phyloP scores from a whole-genome alignment of 2,113 vertebrate genomes.

The Anas platyrhynchos region DNA sequence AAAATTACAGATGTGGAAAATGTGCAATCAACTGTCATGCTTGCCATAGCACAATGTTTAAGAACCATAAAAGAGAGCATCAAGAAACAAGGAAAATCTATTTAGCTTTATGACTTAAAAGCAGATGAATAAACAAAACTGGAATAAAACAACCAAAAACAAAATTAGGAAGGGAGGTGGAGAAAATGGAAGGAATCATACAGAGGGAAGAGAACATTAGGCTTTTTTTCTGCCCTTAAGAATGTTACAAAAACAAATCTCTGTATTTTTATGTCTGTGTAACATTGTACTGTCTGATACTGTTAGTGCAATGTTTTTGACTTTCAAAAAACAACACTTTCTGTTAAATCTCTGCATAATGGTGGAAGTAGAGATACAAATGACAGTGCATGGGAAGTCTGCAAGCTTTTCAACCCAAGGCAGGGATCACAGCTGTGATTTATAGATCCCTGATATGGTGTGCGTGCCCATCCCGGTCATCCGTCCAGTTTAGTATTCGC shows the following conservation, averaged over 20 bases:
- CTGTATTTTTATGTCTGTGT: not conserved
- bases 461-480: not conserved
- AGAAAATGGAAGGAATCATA: not conserved
- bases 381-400: not conserved
- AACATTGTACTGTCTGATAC: not conserved
- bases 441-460: not conserved
- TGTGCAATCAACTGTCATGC: not conserved
- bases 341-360: not conserved
- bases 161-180: not conserved
- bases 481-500: no score
- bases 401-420: not conserved
- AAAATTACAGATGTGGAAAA: conserved; percentile 45
- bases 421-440: not conserved
- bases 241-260: not conserved
- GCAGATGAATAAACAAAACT: not conserved
- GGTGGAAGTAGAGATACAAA: not conserved
- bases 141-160: not conserved
- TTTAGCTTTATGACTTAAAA: not conserved
- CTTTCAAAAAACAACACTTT: not conserved
- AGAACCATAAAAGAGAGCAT: not conserved
- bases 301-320: not conserved
- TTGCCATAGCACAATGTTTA: not conserved
- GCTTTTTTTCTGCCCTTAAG: not conserved
- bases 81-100: not conserved
- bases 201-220: not conserved